Evolutionary conservation across 2,797 vertebrate genomes (phyloP), one percentile per base, ranked within the genome.

Genomic region (Cyprinella venusta): DNA sequence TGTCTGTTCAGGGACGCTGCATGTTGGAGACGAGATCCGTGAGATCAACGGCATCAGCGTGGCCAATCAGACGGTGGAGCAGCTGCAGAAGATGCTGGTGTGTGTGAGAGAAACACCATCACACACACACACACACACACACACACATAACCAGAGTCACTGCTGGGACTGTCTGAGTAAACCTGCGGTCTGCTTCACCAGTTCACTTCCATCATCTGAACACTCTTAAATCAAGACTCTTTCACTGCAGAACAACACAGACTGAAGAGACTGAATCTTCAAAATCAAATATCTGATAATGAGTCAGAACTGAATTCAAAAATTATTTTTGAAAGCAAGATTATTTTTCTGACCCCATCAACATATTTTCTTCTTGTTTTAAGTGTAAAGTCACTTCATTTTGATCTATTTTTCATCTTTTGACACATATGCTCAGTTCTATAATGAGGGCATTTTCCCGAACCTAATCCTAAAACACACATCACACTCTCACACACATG

Each of bases 21-120:
- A 99, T 8, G 94, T 99, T 2, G 98, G 97, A 42, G 97, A 99
- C 80, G 98, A 98, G 94, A 99, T 99, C 89, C 93, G 97, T 89
- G 98, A 99, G 93, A 99, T 99, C 92, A 99, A 98, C 0, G 92
- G 97, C 91, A 98, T 98, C 93, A 98, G 97, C 80, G 97, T 99
- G 90, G 97, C 97, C 90, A 98, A 98, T 93, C 97, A 99, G 94
- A 99, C 97, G 2, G 98, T 99, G 77, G 97, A 99, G 91, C 98
- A 99, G 84, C 95, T 99, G 84, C 98, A 98, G 92, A 98, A 96
- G 94, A 98, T 99, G 97, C 95, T 99, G 95, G 97, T 94, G 79
- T 75, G 91, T 92, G n/a, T 67, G 45, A 15, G 38, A 12, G 15
- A 6, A 69, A 45, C 69, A 30, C 21, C 8, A 10, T 1, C 45